Conservation (phyloP, 2,113 vertebrate genomes). For the Pomatostomus ruficeps region DNA sequence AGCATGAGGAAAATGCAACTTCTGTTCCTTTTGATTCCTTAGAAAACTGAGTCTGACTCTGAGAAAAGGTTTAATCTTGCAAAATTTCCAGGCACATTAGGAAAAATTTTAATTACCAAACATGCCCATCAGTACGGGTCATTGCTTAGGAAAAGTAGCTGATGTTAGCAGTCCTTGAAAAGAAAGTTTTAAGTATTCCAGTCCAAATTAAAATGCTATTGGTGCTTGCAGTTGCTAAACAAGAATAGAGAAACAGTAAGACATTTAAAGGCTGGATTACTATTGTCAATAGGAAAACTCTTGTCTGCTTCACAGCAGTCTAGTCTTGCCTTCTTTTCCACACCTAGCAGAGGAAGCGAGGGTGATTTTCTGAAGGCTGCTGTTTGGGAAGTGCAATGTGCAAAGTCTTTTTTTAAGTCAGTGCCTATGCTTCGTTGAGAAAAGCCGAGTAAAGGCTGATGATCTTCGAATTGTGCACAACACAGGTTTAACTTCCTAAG, state of each 20-base stretch:
- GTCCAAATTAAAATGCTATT: neutral
- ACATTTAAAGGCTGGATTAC: neutral
- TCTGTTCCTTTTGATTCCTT: neutral
- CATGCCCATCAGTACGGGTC: neutral
- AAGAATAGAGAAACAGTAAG: neutral
- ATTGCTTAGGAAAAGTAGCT: neutral
- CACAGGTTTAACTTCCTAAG: neutral
- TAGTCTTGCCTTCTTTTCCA: neutral
- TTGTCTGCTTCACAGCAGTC: neutral
- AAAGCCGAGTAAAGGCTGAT: neutral
- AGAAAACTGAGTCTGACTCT: neutral
- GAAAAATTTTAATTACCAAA: neutral
- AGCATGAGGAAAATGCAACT: neutral
- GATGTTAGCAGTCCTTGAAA: neutral
- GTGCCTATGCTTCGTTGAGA: neutral
- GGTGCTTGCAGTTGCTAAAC: neutral
- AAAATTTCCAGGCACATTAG: neutral
- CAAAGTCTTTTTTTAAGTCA: neutral
- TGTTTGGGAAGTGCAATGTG: neutral
- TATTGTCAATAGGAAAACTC: neutral
- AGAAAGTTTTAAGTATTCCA: neutral
- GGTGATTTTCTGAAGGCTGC: neutral
- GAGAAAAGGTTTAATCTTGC: neutral
- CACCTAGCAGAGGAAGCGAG: neutral
- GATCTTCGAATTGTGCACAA: neutral